Percentiles rank a stretch among this genome's conserved stretches.
Evolutionary conservation across 2,888 invertebrate species (phyloP).

Genomic region (Tridacna gigas): DNA sequence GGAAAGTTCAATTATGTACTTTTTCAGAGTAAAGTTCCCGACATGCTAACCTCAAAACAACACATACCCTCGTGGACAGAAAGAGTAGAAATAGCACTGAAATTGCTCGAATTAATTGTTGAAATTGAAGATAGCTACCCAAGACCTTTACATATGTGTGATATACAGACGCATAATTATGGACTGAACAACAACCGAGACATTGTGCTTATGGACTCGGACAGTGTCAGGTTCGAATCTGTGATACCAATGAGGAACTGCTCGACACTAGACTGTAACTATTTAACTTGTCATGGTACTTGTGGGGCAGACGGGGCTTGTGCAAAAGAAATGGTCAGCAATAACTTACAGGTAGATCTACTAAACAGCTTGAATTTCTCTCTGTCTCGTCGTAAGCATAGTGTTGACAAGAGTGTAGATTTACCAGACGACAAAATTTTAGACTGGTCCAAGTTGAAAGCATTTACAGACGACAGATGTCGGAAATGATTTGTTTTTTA

Average conservation of each 20-base stretch:
- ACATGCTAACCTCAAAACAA: constrained; percentile 10
- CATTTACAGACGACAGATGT: too few species aligned
- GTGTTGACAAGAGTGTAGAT: too few species aligned
- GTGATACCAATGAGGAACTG: constrained; percentile 6
- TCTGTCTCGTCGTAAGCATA: too few species aligned
- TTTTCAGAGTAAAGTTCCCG: constrained; percentile 13
- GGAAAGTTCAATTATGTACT: constrained; percentile 19
- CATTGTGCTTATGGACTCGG: constrained; percentile 10
- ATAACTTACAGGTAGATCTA: constrained; percentile 16
- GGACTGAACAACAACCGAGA: constrained; percentile 4
- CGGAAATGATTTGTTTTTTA: too few species aligned
- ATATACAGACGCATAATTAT: constrained; percentile 20
- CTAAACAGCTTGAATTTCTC: too few species aligned
- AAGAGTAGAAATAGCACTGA: constrained; percentile 2
- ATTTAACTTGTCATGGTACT: constrained; percentile 11
- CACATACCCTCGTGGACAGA: constrained; percentile 2
- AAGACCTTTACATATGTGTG: constrained; percentile 20
- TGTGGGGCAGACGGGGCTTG: constrained; percentile 3
- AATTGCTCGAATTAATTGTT: not conserved
- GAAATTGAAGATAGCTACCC: constrained; percentile 13
- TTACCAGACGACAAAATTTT: too few species aligned
- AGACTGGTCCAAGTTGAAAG: too few species aligned
- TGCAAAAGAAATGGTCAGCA: constrained; percentile 11
- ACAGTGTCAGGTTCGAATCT: constrained; percentile 24
- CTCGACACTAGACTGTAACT: not conserved